These are phyloP conservation scores for Neodiprion fabricii DNA, from an alignment of 1,140 invertebrate species.

Conservation along the genomic window DNA sequence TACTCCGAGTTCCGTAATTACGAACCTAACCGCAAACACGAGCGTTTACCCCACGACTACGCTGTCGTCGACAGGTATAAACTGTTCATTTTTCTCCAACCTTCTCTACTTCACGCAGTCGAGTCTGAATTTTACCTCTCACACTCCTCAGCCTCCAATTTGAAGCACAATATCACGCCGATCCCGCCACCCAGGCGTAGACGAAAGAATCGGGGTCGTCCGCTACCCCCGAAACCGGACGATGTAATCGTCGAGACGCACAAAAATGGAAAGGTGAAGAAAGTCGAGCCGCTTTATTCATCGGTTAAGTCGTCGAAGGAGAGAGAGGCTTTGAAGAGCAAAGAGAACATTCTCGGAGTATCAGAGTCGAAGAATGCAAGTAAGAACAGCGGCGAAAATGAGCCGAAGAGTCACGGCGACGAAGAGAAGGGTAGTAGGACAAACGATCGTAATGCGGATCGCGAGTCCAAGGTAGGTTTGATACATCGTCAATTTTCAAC, in stretches of 20 bases:
- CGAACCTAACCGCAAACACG: constrained; percentile 53
- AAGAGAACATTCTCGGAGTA: neutral
- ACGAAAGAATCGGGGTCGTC: constrained; percentile 48
- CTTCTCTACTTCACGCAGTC: neutral
- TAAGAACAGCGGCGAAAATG: constrained; percentile 22
- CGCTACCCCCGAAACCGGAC: constrained; percentile 53
- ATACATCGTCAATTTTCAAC: neutral
- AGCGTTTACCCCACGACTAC: constrained; percentile 35
- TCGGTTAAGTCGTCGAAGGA: constrained; percentile 37
- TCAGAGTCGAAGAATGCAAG: constrained; percentile 8
- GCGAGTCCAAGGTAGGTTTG: constrained; percentile 10
- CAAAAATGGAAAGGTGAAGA: neutral
- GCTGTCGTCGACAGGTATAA: constrained; percentile 39
- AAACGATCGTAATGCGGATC: neutral
- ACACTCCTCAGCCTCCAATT: constrained; percentile 41
- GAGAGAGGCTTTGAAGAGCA: neutral
- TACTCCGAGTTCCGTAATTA: constrained; percentile 51
- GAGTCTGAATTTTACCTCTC: neutral
- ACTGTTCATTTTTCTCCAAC: neutral
- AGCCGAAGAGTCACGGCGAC: neutral
- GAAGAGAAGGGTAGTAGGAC: neutral
- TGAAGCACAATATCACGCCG: constrained; percentile 42
- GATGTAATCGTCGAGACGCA: constrained; percentile 32
- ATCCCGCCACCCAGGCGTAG: constrained; percentile 53
- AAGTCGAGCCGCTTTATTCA: constrained; percentile 50